Conservation (phyloP, 2,797 vertebrate genomes). For the Carcharodon carcharias region DNA sequence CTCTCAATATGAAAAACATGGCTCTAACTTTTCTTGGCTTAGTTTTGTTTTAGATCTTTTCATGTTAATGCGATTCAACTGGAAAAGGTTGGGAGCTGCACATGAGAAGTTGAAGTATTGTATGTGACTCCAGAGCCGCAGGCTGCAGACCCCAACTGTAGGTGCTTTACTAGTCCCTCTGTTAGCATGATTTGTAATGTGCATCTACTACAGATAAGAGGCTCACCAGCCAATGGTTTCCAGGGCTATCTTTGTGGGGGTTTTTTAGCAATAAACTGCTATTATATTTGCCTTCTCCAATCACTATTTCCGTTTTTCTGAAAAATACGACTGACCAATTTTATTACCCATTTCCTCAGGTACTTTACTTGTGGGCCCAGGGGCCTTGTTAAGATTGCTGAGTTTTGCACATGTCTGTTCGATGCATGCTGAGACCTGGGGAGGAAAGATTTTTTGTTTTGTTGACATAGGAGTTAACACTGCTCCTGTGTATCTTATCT, state of each 20-base stretch:
- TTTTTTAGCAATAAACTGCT: neutral
- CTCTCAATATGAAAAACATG: too few species aligned
- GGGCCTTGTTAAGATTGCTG: neutral
- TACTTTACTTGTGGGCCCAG: neutral
- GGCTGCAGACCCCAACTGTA: too few species aligned
- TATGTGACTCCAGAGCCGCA: too few species aligned
- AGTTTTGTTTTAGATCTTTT: too few species aligned
- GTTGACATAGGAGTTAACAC: neutral
- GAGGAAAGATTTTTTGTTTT: neutral
- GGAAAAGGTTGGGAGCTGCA: too few species aligned
- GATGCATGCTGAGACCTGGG: too few species aligned
- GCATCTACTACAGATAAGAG: neutral
- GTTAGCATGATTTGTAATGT: neutral
- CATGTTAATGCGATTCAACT: too few species aligned
- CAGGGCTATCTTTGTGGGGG: neutral
- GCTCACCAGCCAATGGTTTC: neutral
- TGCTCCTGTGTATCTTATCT: neutral
- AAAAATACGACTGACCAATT: neutral
- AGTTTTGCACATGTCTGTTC: neutral
- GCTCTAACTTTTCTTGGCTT: too few species aligned
- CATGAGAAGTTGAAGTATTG: too few species aligned
- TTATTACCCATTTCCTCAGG: constrained; percentile 7
- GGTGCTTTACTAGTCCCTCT: neutral
- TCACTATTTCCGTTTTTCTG: neutral
- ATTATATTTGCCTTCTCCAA: neutral